Conservation (phyloP, 2,113 vertebrate species). For the Alectura lathami region DNA sequence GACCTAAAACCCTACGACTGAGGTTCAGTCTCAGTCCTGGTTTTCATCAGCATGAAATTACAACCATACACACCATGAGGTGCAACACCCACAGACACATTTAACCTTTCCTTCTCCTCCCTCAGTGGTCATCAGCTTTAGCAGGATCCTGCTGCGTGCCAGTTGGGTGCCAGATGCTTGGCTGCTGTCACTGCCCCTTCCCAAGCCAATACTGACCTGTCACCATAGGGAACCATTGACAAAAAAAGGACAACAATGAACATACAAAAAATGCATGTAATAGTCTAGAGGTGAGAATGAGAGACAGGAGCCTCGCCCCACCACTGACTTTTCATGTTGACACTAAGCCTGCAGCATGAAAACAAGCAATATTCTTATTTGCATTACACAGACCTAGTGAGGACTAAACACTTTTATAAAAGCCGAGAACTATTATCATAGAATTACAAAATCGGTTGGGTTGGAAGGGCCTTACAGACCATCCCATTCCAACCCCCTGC, state of each 20-base stretch:
- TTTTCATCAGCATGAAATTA: neutral
- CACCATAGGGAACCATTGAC: neutral
- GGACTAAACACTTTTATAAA: neutral
- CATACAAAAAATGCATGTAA: neutral
- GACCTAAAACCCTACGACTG: neutral
- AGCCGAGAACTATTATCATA: neutral
- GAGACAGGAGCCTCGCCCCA: accelerated
- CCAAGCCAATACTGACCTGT: neutral
- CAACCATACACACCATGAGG: neutral
- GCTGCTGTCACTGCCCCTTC: neutral
- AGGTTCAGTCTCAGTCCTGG: neutral
- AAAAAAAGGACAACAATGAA: neutral
- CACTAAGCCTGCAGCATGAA: neutral
- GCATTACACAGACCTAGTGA: neutral
- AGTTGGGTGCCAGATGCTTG: neutral
- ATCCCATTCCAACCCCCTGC: too few relatives aligned
- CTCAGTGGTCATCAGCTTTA: neutral
- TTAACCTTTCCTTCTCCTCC: neutral
- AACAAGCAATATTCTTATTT: neutral
- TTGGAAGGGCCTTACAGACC: too few relatives aligned
- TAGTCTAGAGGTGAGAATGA: neutral
- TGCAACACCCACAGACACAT: neutral
- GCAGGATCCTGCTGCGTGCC: neutral
- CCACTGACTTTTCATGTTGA: neutral
- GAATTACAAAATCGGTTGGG: too few relatives aligned